Base-by-base conservation (phyloP, 2,888 invertebrate genomes). In the Yponomeuta malinellus region DNA sequence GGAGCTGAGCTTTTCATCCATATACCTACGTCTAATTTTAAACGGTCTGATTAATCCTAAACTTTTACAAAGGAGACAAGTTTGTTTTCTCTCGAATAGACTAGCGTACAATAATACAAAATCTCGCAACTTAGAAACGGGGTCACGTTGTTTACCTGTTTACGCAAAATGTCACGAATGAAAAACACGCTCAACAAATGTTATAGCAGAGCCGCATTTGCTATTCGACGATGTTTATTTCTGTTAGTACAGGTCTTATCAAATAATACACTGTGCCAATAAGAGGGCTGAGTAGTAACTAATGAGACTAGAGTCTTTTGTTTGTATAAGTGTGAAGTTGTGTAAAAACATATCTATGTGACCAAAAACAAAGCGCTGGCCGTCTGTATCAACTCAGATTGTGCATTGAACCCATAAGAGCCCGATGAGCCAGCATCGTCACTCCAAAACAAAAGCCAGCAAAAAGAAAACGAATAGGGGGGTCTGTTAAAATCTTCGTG, bases 401-500 rank as follows among this genome's bases (percentile, higher is more conserved):
- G 77, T 74, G 77, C 78, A 83, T 83, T 79, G 80, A 79, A 80
- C 76, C 75, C 73, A 72, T 69, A 76, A 74, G 75, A 75, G 78
- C 76, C 77, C 78, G 78, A 76, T 48, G 73, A 75, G 76, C 68
- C 71, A 37, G 78, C 78, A 76, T 74, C 76, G 76, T 77, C 76
- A 74, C 75, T 79, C 78, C 81, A 83, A 89, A 89, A 90, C 87
- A 89, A 87, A 84, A 83, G 80, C 78, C 76, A 72, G 76, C 78
- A 83, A 85, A 88, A 87, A 85, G 82, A 84, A 87, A 87, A 83
- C 82, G 83, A 83, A 80, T 79, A 43, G 80, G 80, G 80, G 23
- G 66, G 79, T 81, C 84, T 81, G 81, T 85, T 85, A 86, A 87
- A 87, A 84, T 83, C 81, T 81, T 79, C 79, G 83, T 90, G 88